phyloP scores from a whole-genome alignment of 2,113 vertebrate species.

The Haliaeetus leucogaster region DNA sequence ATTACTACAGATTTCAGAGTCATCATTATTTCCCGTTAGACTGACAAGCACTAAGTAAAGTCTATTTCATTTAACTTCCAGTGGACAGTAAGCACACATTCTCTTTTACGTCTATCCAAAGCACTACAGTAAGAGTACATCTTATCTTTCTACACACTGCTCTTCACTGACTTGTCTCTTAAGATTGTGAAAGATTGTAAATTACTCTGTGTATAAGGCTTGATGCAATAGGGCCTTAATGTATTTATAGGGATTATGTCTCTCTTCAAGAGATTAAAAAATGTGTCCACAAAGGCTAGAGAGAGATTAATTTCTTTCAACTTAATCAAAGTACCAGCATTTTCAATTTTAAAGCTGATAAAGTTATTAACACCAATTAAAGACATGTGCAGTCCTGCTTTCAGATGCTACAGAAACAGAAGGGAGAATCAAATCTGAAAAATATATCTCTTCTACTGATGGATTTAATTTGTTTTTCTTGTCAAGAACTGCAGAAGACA shows the following conservation, averaged over 20 bases:
- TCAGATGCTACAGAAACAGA: background rate
- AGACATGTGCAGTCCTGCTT: background rate
- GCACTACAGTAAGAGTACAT: background rate
- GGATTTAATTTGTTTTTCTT: slow-evolving; percentile 6
- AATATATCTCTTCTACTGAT: background rate
- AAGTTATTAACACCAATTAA: background rate
- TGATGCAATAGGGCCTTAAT: background rate
- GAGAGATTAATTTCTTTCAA: background rate
- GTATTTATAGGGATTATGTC: background rate
- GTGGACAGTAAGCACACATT: background rate
- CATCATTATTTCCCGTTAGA: background rate
- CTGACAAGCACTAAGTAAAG: background rate
- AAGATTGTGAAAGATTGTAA: background rate
- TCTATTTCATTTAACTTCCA: background rate
- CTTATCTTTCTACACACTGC: background rate
- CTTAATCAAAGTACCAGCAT: background rate
- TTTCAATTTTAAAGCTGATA: background rate
- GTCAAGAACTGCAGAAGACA: background rate
- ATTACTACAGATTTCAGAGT: background rate
- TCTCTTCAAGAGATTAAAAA: background rate
- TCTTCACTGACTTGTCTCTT: background rate
- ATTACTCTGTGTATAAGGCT: background rate
- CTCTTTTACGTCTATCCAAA: background rate
- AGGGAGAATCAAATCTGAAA: background rate
- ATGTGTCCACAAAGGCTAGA: background rate